These are phyloP conservation scores for Microhierax caerulescens DNA, from an alignment of 2,797 vertebrate genomes.

Conservation along the genomic window DNA sequence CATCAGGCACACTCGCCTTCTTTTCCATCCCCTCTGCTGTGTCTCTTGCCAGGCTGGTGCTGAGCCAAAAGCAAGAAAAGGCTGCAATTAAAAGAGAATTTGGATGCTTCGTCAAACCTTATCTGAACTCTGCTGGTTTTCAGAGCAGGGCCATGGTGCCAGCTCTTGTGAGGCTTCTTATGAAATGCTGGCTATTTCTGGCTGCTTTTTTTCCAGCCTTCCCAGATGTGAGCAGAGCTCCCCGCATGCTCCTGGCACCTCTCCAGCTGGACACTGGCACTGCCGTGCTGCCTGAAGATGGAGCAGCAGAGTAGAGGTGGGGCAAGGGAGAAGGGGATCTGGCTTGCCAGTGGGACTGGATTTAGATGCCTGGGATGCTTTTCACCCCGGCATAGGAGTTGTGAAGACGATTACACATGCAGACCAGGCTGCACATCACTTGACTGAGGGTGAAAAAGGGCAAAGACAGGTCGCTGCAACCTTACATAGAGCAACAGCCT, in stretches of 20 bases:
- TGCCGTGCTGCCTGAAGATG: background rate
- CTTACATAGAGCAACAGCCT: background rate
- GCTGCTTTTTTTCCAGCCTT: background rate
- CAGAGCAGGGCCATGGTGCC: rapidly evolving
- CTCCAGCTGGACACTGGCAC: background rate
- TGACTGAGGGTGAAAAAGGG: background rate
- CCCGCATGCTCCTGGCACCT: background rate
- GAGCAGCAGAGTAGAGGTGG: rapidly evolving
- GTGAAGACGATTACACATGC: background rate
- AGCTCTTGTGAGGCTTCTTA: background rate
- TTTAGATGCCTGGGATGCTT: background rate
- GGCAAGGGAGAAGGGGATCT: background rate
- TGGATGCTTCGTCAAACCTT: background rate
- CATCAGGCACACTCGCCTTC: background rate
- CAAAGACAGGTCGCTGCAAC: background rate
- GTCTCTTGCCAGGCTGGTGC: background rate
- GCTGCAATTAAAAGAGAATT: background rate
- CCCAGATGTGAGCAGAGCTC: background rate
- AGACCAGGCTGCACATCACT: background rate
- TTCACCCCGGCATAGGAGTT: background rate
- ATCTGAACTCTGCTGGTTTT: background rate
- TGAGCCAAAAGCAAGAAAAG: background rate
- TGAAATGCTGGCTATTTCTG: background rate
- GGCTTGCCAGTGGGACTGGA: background rate
- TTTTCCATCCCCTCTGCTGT: background rate